These are phyloP conservation scores for Virgularia gustaviana DNA, from an alignment of 92 coral and sea anemone genomes.

Conservation along the genomic window DNA sequence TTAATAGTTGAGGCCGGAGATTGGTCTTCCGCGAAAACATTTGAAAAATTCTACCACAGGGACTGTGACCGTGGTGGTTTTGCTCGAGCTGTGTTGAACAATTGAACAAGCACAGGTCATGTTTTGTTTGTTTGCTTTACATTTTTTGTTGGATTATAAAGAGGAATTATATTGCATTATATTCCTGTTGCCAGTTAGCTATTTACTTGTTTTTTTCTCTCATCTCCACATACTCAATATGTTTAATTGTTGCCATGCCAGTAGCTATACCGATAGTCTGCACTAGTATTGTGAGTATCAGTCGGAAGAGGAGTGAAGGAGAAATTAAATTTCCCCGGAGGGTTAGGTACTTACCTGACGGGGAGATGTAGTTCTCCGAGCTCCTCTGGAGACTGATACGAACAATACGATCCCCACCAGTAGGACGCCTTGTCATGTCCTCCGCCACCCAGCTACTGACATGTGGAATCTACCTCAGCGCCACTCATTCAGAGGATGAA, in stretches of 20 bases:
- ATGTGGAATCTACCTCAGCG: conserved; percentile 2
- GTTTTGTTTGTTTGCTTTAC: not conserved
- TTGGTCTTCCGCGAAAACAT: conserved; percentile 46
- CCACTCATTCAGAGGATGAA: conserved; percentile 18
- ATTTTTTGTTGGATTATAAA: no score
- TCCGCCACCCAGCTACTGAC: conserved; percentile 26
- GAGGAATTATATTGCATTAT: not conserved
- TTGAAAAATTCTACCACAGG: conserved; percentile 7
- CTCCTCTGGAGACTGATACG: conserved; percentile 51
- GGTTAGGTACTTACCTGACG: conserved; percentile 57
- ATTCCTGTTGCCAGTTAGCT: not conserved
- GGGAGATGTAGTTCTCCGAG: conserved; percentile 50
- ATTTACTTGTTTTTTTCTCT: no score
- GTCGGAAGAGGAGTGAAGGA: conserved; percentile 37
- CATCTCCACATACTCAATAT: no score
- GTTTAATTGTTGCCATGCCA: no score
- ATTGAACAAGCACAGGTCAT: not conserved
- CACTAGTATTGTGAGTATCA: conserved; percentile 38
- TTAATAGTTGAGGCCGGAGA: conserved; percentile 44
- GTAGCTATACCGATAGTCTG: conserved; percentile 28
- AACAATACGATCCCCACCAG: conserved; percentile 40
- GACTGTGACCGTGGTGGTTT: conserved; percentile 16
- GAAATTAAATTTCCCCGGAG: conserved; percentile 51
- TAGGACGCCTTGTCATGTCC: not conserved
- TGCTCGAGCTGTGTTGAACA: conserved; percentile 12